Evolutionary conservation across 2,113 vertebrate species (phyloP).

Genomic region (Salminus brasiliensis): DNA sequence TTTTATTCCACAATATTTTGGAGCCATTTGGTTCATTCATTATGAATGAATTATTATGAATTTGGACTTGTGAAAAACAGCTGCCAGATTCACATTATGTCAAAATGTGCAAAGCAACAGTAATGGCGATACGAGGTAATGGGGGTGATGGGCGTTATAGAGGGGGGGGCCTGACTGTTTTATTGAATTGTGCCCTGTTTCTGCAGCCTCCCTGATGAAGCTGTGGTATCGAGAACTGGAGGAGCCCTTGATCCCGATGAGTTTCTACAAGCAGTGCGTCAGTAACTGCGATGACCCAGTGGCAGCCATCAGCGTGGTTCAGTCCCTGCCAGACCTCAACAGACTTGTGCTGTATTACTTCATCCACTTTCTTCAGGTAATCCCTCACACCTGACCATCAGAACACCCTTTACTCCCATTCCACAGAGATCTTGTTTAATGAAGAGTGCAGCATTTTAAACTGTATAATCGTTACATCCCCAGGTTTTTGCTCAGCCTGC

Average conservation of each 20-base stretch:
- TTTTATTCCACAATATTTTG: no score
- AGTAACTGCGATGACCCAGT: slow-evolving; percentile 86
- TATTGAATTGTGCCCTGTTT: neutral
- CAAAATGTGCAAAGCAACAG: no score
- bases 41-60: no score
- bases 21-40: no score
- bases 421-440: no score
- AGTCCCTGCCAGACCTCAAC: slow-evolving; percentile 86
- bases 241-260: slow-evolving; percentile 87
- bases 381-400: neutral
- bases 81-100: no score
- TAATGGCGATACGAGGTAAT: no score
- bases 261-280: slow-evolving; percentile 88
- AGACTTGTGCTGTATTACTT: slow-evolving; percentile 89
- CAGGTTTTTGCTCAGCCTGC: slow-evolving; percentile 89
- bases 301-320: slow-evolving; percentile 84
- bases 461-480: neutral
- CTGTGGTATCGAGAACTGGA: slow-evolving; percentile 92
- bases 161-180: no score
- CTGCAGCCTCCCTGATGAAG: slow-evolving; percentile 86
- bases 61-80: no score
- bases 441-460: neutral
- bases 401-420: neutral
- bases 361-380: slow-evolving; percentile 91
- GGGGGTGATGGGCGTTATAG: no score